phyloP scores from a whole-genome alignment of 2,888 invertebrate genomes.

The Tyria jacobaeae region DNA sequence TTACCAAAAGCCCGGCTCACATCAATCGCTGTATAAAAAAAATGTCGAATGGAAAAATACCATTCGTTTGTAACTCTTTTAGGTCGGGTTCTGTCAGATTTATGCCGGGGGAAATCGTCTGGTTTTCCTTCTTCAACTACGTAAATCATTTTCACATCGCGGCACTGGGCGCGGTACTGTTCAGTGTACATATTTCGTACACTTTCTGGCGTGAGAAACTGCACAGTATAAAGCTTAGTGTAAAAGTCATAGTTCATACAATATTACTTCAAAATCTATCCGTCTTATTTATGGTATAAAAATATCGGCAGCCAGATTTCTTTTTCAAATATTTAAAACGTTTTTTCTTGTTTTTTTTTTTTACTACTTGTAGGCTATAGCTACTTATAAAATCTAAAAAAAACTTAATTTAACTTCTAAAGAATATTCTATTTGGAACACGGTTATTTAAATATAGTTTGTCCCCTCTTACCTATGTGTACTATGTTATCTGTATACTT shows the following conservation, averaged over 20 bases:
- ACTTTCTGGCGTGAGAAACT: constrained; percentile 57
- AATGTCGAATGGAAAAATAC: constrained; percentile 65
- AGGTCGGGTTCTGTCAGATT: constrained; percentile 61
- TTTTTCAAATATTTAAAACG: too few species aligned
- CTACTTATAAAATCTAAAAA: too few species aligned
- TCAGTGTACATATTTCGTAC: constrained; percentile 58
- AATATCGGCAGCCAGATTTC: too few species aligned
- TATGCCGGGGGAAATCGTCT: constrained; percentile 68
- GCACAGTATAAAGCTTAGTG: constrained; percentile 36
- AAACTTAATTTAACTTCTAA: too few species aligned
- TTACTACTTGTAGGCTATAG: too few species aligned
- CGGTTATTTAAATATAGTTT: too few species aligned
- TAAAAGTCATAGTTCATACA: neutral
- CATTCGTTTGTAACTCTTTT: constrained; percentile 75
- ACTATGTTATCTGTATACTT: too few species aligned
- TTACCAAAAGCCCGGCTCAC: constrained; percentile 19
- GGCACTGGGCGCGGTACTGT: constrained; percentile 37
- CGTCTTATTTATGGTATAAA: too few species aligned
- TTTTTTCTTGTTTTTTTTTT: too few species aligned
- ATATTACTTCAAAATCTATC: too few species aligned
- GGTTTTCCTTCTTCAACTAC: constrained; percentile 70
- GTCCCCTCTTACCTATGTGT: too few species aligned
- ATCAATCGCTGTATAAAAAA: constrained; percentile 43
- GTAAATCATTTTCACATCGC: constrained; percentile 79
- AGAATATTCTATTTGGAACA: too few species aligned